Evolutionary conservation across 1,140 invertebrate species (phyloP), one percentile per base, ranked within the genome.

Genomic region (Drosophila insularis): DNA sequence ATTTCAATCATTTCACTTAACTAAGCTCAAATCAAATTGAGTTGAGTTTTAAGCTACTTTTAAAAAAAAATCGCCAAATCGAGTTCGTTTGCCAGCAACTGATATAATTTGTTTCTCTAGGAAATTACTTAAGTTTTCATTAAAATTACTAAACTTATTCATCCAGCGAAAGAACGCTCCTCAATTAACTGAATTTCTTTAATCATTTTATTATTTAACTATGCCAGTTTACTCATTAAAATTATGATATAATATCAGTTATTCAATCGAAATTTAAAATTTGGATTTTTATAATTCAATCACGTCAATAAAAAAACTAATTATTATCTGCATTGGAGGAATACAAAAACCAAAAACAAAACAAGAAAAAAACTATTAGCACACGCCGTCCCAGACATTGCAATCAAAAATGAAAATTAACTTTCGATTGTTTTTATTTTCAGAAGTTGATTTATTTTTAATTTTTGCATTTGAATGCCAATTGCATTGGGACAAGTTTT

Each of bases 381-480:
- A 32, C 32, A 37, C 32, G 54, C 71, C n/a, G 46, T 40, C 62
- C 60, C 4, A 55, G 32, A 37, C 43, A 61, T 19, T 32, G 50
- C 50, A 63, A 31, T 17, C 27, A 27, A 27, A 27, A 27, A 27
- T n/a, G 6, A 32, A 67, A 63, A 59, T 59, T 35, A 40, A 63
- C 35, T 78, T 78, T 78, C 68, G 39, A 72, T 71, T 65, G 56
- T 77, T 70, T 66, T 35, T 56, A 11, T 37, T 37, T 13, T 8
- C 43, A 53, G 62, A 68, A 65, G 68, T 72, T 62, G n/a, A 23
- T 5, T 10, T 35, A 10, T 54, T 53, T 63, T 66, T 87, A 87
- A 87, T 87, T 76, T 69, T 62, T 84, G 85, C 77, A 72, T 89
- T 89, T 89, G 63, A 89, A 89, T 89, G 80, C 84, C 72, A 70